Evolutionary conservation across 2,797 vertebrate species (phyloP).

Genomic region (Urophycis tenuis): DNA sequence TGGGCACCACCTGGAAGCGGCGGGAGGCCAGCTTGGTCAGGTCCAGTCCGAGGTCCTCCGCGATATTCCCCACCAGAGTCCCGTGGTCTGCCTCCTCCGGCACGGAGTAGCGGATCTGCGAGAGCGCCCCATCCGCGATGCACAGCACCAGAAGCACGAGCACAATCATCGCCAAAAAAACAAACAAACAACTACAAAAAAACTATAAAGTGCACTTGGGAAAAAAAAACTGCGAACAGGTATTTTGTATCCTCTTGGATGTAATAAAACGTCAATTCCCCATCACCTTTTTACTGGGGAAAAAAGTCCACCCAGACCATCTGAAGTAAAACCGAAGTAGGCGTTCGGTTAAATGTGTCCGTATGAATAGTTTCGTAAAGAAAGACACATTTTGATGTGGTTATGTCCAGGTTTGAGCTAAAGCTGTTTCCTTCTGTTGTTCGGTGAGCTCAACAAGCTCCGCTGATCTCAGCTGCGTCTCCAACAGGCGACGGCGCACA

Average conservation of each 20-base stretch:
- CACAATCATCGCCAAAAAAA: constrained; percentile 36
- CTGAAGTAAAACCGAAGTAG: constrained; percentile 39
- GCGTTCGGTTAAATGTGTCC: constrained; percentile 32
- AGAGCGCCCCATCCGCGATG: constrained; percentile 80
- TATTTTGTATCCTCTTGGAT: constrained; percentile 39
- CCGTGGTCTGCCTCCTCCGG: constrained; percentile 95
- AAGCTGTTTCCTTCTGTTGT: constrained; percentile 22
- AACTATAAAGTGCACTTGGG: constrained; percentile 56
- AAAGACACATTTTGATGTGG: constrained; percentile 37
- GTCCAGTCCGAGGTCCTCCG: constrained; percentile 97
- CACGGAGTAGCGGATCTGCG: constrained; percentile 93
- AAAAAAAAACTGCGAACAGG: constrained; percentile 23
- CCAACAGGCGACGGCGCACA: constrained; percentile 44
- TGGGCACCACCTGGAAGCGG: constrained; percentile 92
- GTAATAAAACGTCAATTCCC: constrained; percentile 37
- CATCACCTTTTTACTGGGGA: constrained; percentile 44
- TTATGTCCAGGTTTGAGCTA: constrained; percentile 26
- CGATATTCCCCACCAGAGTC: constrained; percentile 95
- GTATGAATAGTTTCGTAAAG: constrained; percentile 31
- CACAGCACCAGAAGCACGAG: constrained; percentile 73
- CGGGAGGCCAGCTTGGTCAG: constrained; percentile 97
- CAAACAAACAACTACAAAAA: too few species aligned
- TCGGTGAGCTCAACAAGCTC: constrained; percentile 26
- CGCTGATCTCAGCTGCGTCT: constrained; percentile 33
- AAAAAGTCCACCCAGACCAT: constrained; percentile 8